A percentile compares a stretch with the other conserved stretches of the same genome.
Conservation (phyloP, 2,888 invertebrate species). For the Parnassius smintheus region DNA sequence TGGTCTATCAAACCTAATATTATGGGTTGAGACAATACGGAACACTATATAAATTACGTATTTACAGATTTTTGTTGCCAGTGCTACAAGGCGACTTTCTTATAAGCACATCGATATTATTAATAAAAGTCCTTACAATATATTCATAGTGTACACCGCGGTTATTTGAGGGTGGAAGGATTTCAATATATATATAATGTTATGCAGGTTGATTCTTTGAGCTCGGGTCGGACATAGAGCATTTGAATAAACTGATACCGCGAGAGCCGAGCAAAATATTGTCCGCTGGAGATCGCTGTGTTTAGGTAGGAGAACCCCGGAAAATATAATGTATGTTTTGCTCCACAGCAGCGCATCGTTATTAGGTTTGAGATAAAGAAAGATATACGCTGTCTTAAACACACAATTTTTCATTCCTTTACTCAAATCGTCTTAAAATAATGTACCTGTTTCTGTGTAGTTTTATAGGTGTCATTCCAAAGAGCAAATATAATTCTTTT, state of each 20-base stretch:
- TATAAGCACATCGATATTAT: conserved; percentile 12
- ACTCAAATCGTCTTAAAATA: too few relatives aligned
- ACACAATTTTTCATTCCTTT: too few relatives aligned
- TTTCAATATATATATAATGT: conserved; percentile 79
- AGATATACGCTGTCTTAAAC: conserved; percentile 11
- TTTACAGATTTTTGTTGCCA: too few relatives aligned
- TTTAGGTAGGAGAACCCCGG: conserved; percentile 48
- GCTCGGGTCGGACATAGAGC: conserved; percentile 71
- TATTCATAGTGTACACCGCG: conserved; percentile 72
- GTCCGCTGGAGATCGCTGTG: conserved; percentile 69
- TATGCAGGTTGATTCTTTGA: conserved; percentile 79
- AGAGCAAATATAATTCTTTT: too few relatives aligned
- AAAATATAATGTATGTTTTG: conserved; percentile 64
- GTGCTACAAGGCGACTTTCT: too few relatives aligned
- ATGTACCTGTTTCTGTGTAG: background rate
- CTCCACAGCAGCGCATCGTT: conserved; percentile 51
- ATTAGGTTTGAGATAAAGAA: conserved; percentile 59
- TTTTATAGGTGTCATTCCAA: too few relatives aligned
- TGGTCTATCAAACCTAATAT: too few relatives aligned
- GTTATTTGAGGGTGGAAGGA: conserved; percentile 68
- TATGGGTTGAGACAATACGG: too few relatives aligned
- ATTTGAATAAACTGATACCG: conserved; percentile 80
- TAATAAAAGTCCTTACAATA: conserved; percentile 28
- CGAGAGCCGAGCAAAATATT: conserved; percentile 73
- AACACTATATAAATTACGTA: too few relatives aligned